Conservation (phyloP, 2,888 invertebrate species). For the Thyatira batis region DNA sequence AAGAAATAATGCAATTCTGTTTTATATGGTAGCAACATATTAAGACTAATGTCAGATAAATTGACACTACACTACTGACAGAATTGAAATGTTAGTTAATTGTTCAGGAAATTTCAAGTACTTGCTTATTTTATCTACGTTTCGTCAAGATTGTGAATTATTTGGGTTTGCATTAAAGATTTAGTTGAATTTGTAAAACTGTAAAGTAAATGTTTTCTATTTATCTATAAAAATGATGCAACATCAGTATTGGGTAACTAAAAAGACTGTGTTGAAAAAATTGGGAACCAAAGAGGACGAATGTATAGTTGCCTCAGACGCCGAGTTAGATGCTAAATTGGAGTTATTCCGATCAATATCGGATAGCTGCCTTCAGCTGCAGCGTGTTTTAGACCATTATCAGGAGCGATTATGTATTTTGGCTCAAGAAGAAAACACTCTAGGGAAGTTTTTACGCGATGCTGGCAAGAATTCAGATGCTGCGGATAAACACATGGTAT, state of each 20-base stretch:
- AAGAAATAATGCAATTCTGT: too few relatives aligned
- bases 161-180: neutral
- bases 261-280: constrained; percentile 95
- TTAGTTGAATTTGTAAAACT: neutral
- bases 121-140: too few relatives aligned
- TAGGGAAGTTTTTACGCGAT: constrained; percentile 97
- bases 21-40: too few relatives aligned
- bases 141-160: too few relatives aligned
- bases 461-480: constrained; percentile 95
- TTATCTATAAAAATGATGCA: constrained; percentile 84
- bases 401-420: constrained; percentile 95
- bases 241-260: constrained; percentile 99
- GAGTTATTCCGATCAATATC: constrained; percentile 96
- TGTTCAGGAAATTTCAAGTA: too few relatives aligned
- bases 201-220: neutral
- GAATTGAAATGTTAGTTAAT: too few relatives aligned
- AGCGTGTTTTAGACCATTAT: constrained; percentile 94
- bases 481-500: constrained; percentile 82
- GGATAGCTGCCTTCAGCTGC: constrained; percentile 92
- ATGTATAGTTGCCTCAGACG: constrained; percentile 97
- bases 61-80: too few relatives aligned
- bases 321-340: constrained; percentile 97
- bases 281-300: constrained; percentile 98
- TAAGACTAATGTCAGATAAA: too few relatives aligned
- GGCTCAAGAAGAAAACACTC: constrained; percentile 97